phyloP scores from a whole-genome alignment of 1,140 invertebrate species.

The Plectrocnemia conspersa region DNA sequence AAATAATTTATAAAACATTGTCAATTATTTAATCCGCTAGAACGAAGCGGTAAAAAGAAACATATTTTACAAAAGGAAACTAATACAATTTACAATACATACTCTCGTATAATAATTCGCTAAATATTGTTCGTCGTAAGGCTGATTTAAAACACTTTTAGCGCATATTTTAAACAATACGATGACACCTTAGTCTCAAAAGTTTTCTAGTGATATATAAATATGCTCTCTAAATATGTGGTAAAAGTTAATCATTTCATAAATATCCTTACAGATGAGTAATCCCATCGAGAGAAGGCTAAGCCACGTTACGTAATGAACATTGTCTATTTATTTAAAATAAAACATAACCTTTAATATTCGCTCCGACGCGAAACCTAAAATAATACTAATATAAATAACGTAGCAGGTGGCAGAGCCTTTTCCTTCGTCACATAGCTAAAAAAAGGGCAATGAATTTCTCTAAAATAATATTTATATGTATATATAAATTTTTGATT shows the following conservation, averaged over 20 bases:
- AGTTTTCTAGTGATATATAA: too few species aligned
- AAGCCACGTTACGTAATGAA: constrained; percentile 20
- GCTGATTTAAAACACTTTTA: too few species aligned
- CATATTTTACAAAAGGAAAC: too few species aligned
- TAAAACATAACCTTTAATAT: constrained; percentile 12
- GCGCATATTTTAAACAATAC: too few species aligned
- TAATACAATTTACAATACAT: too few species aligned
- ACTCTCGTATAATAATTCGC: too few species aligned
- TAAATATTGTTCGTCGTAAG: too few species aligned
- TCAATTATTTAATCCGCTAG: too few species aligned
- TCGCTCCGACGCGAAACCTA: too few species aligned
- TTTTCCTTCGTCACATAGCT: constrained; percentile 33
- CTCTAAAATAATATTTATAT: constrained; percentile 30
- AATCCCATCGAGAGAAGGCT: constrained; percentile 27
- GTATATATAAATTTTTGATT: constrained; percentile 27
- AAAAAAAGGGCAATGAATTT: constrained; percentile 30
- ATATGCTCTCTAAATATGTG: constrained; percentile 35
- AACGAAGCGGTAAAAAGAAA: too few species aligned
- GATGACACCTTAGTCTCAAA: too few species aligned
- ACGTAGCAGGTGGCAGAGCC: constrained; percentile 21
- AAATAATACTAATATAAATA: constrained; percentile 21
- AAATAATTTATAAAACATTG: too few species aligned
- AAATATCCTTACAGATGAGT: constrained; percentile 31
- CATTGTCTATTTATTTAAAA: constrained; percentile 17
- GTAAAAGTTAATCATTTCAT: constrained; percentile 35